A percentile compares a stretch with the other conserved stretches of the same genome.
Evolutionary conservation across 2,113 vertebrate species (phyloP).

Genomic region (Daboia siamensis): DNA sequence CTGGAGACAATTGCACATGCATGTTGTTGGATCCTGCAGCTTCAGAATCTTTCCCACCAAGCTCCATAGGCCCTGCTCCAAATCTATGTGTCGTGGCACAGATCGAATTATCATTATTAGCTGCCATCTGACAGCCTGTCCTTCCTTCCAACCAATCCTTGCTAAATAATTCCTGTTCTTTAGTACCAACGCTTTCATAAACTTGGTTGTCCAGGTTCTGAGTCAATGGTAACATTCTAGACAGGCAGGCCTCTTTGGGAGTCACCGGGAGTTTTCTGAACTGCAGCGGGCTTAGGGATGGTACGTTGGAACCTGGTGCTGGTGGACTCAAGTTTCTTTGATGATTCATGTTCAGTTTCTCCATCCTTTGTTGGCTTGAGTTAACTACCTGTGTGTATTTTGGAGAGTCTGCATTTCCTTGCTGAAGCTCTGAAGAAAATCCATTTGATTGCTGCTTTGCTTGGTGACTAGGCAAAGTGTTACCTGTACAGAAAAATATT

Average conservation of each 20-base stretch:
- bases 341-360: background rate
- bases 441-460: background rate
- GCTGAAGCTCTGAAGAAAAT: background rate
- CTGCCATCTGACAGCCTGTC: background rate
- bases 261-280: conserved; percentile 29
- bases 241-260: background rate
- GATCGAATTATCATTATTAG: too few species aligned
- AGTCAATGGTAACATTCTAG: rapidly evolving
- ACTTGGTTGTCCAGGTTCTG: background rate
- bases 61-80: too few species aligned
- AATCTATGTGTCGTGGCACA: background rate
- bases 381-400: background rate
- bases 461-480: background rate
- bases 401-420: background rate
- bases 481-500: conserved; percentile 8
- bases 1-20: background rate
- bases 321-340: background rate
- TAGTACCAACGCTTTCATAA: conserved; percentile 39
- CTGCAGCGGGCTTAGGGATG: background rate
- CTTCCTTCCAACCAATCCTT: rapidly evolving
- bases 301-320: rapidly evolving
- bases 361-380: background rate
- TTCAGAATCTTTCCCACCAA: background rate
- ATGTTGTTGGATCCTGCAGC: too few species aligned
- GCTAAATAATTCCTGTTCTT: background rate